Evolutionary conservation across 1,140 invertebrate species (phyloP).

Genomic region (Acyrthosiphon pisum): DNA sequence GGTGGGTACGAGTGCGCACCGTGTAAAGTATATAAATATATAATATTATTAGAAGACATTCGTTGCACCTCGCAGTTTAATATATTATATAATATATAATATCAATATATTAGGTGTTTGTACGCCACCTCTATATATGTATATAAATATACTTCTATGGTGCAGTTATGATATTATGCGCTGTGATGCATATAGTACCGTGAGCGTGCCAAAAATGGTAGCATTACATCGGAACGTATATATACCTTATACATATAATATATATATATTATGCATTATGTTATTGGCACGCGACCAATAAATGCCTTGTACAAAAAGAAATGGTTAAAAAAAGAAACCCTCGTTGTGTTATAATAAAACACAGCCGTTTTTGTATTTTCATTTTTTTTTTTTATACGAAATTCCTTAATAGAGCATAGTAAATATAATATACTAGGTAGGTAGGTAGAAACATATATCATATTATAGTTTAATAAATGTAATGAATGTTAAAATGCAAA

Average conservation of each 20-base stretch:
- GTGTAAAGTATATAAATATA: too few relatives aligned
- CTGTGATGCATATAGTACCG: background rate
- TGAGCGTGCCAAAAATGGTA: background rate
- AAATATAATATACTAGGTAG: background rate
- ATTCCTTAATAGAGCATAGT: background rate
- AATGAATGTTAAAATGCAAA: too few relatives aligned
- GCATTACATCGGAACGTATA: background rate
- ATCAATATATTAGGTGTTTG: background rate
- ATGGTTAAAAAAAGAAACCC: conserved; percentile 18
- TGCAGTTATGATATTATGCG: background rate
- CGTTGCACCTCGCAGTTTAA: too few relatives aligned
- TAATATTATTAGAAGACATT: background rate
- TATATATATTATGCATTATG: background rate
- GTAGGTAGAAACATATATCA: too few relatives aligned
- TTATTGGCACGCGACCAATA: conserved; percentile 16
- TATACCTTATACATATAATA: background rate
- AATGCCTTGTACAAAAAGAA: background rate
- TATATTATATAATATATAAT: too few relatives aligned
- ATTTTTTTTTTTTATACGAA: background rate
- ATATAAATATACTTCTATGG: background rate
- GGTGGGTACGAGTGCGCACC: too few relatives aligned
- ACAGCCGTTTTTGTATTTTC: conserved; percentile 1
- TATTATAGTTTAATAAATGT: too few relatives aligned
- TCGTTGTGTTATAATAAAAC: background rate
- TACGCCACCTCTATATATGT: background rate